phyloP scores from a whole-genome alignment of 2,113 vertebrate species.

The Scartelaos histophorus region DNA sequence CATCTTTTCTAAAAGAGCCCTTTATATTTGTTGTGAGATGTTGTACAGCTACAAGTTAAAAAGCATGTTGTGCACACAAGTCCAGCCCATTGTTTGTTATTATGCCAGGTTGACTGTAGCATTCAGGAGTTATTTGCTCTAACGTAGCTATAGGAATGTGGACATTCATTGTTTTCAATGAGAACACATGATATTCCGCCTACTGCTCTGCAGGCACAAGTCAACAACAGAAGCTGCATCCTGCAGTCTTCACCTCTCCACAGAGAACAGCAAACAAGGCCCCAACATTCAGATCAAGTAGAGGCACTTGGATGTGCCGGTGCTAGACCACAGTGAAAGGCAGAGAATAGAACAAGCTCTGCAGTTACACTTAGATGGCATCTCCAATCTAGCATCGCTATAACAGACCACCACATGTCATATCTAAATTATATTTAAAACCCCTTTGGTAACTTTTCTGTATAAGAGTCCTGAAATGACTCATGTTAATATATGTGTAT shows the following conservation, averaged over 20 bases:
- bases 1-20: neutral
- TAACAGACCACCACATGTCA: neutral
- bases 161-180: constrained; percentile 48
- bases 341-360: neutral
- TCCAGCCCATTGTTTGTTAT: neutral
- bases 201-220: constrained; percentile 42
- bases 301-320: constrained; percentile 26
- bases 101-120: neutral
- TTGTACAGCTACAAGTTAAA: neutral
- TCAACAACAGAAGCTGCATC: constrained; percentile 47
- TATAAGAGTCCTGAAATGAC: neutral
- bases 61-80: neutral
- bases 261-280: constrained; percentile 40
- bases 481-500: neutral
- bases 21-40: neutral
- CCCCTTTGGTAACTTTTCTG: neutral
- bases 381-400: neutral
- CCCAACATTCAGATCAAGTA: constrained; percentile 34
- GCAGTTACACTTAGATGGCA: neutral
- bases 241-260: constrained; percentile 22
- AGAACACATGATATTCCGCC: constrained; percentile 44
- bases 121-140: neutral
- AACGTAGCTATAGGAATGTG: constrained; percentile 16
- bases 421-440: neutral
- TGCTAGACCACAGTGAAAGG: constrained; percentile 23